Conservation (phyloP, 2,113 vertebrate species). For the Sclerurus mexicanus region DNA sequence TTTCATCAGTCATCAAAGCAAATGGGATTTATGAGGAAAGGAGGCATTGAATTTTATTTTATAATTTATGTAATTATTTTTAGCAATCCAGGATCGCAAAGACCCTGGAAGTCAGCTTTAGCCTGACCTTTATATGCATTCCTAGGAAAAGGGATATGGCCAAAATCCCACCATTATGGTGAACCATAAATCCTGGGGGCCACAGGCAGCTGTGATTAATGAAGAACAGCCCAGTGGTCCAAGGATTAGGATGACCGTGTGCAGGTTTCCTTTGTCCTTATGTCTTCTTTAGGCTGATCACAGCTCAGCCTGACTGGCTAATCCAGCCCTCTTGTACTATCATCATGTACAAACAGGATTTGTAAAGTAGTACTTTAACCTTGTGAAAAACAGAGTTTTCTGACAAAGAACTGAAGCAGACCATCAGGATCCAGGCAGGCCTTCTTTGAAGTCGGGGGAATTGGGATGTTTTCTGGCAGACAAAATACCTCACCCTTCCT, state of each 20-base stretch:
- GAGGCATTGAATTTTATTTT: not conserved
- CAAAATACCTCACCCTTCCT: constrained; percentile 18
- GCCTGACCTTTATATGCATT: not conserved
- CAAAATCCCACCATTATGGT: not conserved
- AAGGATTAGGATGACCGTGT: not conserved
- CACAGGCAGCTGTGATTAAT: not conserved
- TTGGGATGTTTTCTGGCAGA: constrained; percentile 29
- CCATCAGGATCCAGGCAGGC: not conserved
- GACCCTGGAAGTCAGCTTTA: not conserved
- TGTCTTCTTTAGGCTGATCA: not conserved
- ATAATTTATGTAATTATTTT: not conserved
- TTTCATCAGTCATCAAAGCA: not conserved
- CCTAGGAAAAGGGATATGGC: not conserved
- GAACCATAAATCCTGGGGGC: constrained; percentile 20
- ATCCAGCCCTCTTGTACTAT: not conserved
- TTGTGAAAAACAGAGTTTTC: not conserved
- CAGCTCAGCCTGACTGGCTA: not conserved
- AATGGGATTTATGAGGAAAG: not conserved
- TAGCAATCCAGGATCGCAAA: not conserved
- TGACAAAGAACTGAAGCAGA: constrained; percentile 8
- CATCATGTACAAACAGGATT: not conserved
- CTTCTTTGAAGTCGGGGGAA: not conserved
- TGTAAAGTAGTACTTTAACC: not conserved
- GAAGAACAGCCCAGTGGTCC: not conserved
- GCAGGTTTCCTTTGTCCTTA: not conserved